Evolutionary conservation across 2,797 vertebrate species (phyloP).

Genomic region (Sphenopsis melanotis): DNA sequence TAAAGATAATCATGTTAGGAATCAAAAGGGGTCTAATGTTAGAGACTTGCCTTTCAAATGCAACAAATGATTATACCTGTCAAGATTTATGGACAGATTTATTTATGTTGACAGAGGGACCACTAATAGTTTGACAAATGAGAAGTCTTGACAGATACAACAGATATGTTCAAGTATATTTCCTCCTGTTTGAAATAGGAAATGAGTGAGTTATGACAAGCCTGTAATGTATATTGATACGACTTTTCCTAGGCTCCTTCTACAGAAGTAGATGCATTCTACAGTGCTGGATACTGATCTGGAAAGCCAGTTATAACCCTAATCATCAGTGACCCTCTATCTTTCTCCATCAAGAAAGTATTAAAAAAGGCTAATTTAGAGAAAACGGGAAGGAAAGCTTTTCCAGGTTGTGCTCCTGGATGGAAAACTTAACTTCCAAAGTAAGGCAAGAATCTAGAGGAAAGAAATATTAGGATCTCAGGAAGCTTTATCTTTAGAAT

Average conservation of each 20-base stretch:
- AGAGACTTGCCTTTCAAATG: constrained; percentile 77
- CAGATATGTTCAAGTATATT: constrained; percentile 71
- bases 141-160: constrained; percentile 74
- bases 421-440: constrained; percentile 2
- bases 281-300: background rate
- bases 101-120: constrained; percentile 78
- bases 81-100: constrained; percentile 81
- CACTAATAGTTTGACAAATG: constrained; percentile 78
- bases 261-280: background rate
- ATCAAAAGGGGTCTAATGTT: constrained; percentile 76
- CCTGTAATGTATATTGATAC: constrained; percentile 42
- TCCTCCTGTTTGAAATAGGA: constrained; percentile 61
- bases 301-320: background rate
- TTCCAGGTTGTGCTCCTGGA: background rate
- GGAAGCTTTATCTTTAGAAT: constrained; percentile 1
- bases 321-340: background rate
- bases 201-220: constrained; percentile 64
- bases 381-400: constrained; percentile 36
- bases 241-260: background rate
- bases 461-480: background rate
- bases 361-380: constrained; percentile 4
- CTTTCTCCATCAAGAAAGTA: background rate
- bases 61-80: constrained; percentile 79
- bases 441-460: background rate
- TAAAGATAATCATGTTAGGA: constrained; percentile 77